Conservation (phyloP, 2,888 invertebrate genomes). For the Acrobasis suavella region DNA sequence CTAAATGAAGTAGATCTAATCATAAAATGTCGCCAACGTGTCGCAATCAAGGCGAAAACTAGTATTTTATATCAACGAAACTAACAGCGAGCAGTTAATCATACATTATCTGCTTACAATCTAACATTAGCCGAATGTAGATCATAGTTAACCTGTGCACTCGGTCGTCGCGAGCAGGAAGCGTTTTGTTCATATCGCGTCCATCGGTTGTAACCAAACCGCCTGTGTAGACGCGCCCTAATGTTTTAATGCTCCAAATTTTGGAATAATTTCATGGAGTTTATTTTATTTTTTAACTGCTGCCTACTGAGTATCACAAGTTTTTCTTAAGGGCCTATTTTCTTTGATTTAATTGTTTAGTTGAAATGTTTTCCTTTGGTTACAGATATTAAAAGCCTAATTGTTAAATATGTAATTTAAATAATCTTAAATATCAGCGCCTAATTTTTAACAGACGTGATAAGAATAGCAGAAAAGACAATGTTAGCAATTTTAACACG, state of each 20-base stretch:
- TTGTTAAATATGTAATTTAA: too few relatives aligned
- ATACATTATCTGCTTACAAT: constrained; percentile 67
- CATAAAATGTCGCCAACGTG: neutral
- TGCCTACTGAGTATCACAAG: neutral
- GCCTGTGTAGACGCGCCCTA: constrained; percentile 50
- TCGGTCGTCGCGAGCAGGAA: constrained; percentile 64
- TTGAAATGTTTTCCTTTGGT: too few relatives aligned
- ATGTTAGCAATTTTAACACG: too few relatives aligned
- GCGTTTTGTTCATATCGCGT: constrained; percentile 70
- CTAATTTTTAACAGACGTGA: too few relatives aligned
- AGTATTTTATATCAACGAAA: constrained; percentile 48
- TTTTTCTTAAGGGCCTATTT: too few relatives aligned
- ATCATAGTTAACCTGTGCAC: constrained; percentile 73
- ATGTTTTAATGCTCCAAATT: constrained; percentile 38
- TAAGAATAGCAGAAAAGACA: too few relatives aligned
- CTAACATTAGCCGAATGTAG: constrained; percentile 60
- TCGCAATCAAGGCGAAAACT: constrained; percentile 29
- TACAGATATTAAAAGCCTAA: too few relatives aligned
- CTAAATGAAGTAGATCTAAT: too few relatives aligned
- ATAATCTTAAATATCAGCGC: too few relatives aligned
- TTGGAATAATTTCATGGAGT: constrained; percentile 23
- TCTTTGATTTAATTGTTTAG: too few relatives aligned
- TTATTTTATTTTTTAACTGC: constrained; percentile 18
- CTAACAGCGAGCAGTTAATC: constrained; percentile 61
- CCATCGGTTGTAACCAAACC: constrained; percentile 53